phyloP scores from a whole-genome alignment of 2,113 vertebrate genomes.

The Polypterus bichir region DNA sequence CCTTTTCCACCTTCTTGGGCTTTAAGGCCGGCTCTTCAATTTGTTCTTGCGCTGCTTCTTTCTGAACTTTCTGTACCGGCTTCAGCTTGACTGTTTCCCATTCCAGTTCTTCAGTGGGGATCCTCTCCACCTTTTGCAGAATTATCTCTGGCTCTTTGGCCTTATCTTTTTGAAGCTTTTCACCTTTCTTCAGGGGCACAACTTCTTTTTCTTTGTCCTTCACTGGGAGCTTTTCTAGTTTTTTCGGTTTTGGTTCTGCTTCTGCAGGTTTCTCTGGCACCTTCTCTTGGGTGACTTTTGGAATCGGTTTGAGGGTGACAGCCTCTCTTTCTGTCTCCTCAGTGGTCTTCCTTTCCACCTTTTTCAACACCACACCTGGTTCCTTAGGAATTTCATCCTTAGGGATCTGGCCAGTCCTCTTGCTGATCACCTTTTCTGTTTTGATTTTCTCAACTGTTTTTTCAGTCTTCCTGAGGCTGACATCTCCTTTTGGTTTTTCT shows the following conservation, averaged over 20 bases:
- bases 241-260: background rate
- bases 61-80: constrained; percentile 21
- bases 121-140: constrained; percentile 25
- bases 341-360: no score
- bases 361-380: no score
- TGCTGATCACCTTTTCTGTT: no score
- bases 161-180: constrained; percentile 19
- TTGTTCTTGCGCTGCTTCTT: constrained; percentile 21
- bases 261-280: no score
- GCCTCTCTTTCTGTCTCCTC: no score
- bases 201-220: constrained; percentile 21
- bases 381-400: no score
- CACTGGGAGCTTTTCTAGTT: constrained; percentile 16
- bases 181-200: background rate
- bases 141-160: constrained; percentile 14
- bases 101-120: constrained; percentile 29
- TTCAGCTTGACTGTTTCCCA: constrained; percentile 32
- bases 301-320: no score
- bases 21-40: constrained; percentile 27
- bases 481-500: no score
- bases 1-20: constrained; percentile 27
- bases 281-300: no score
- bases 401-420: no score
- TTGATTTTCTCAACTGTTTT: no score
- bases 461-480: no score